These are phyloP conservation scores for Stenoptilia bipunctidactyla DNA, from an alignment of 2,888 invertebrate species.

Conservation along the genomic window DNA sequence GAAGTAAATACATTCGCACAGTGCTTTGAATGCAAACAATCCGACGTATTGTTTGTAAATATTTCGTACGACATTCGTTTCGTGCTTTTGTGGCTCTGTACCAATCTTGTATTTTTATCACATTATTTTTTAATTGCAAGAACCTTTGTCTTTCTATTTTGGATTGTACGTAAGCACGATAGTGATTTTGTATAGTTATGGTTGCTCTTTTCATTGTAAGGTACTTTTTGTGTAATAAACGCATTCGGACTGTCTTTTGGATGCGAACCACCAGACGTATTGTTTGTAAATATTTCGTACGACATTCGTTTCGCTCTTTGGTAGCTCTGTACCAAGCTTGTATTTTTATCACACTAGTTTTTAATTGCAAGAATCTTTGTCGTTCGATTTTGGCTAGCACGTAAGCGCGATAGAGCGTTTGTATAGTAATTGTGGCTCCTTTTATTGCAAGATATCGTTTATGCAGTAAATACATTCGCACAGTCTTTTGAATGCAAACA, in stretches of 20 bases:
- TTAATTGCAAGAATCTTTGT: neutral
- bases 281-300: neutral
- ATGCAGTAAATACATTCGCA: slow-evolving; percentile 35
- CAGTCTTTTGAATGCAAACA: slow-evolving; percentile 40
- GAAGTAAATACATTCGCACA: slow-evolving; percentile 17
- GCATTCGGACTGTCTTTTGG: neutral
- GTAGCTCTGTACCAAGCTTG: neutral
- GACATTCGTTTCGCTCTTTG: too few relatives aligned
- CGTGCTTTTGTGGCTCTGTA: too few relatives aligned
- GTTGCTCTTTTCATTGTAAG: slow-evolving; percentile 23
- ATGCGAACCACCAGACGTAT: slow-evolving; percentile 1
- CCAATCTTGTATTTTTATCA: slow-evolving; percentile 47
- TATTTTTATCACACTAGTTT: neutral
- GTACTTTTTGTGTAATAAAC: slow-evolving; percentile 30
- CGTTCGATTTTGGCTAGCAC: neutral
- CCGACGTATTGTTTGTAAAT: neutral
- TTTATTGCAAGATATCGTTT: slow-evolving; percentile 30
- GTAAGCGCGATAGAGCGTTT: slow-evolving; percentile 4
- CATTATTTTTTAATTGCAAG: slow-evolving; percentile 35
- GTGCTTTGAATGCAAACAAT: neutral
- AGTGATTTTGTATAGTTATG: slow-evolving; percentile 29
- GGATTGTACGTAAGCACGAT: slow-evolving; percentile 28
- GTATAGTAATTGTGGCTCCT: slow-evolving; percentile 25
- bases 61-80: neutral
- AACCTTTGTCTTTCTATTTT: slow-evolving; percentile 34